Percentiles rank a stretch among this genome's conserved stretches.
Conservation (phyloP, 2,113 vertebrate species). For the Passer montanus region DNA sequence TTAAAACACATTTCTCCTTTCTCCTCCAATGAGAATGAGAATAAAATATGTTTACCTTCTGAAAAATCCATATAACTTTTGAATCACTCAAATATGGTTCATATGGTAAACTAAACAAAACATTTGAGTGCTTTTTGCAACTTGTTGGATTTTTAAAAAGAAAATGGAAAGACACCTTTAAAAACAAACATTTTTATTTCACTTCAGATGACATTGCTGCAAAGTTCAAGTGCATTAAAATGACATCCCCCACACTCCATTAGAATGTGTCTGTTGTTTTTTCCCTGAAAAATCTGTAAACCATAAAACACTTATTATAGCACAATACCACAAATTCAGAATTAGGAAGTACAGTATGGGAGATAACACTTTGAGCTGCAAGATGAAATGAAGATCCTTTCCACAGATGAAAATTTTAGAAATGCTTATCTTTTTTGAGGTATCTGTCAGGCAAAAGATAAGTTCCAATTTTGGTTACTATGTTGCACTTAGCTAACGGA, state of each 20-base stretch:
- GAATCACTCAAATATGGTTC: not conserved
- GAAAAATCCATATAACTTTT: not conserved
- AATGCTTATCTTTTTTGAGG: not conserved
- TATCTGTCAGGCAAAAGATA: not conserved
- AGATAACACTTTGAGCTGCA: not conserved
- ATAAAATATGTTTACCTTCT: not conserved
- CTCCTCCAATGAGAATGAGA: not conserved
- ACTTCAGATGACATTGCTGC: not conserved
- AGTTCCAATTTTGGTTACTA: conserved; percentile 19
- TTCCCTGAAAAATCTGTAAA: not conserved
- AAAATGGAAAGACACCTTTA: not conserved
- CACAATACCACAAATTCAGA: not conserved
- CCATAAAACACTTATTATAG: not conserved
- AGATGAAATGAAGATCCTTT: conserved; percentile 1
- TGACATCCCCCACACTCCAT: not conserved
- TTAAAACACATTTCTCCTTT: not conserved
- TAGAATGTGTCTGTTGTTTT: not conserved
- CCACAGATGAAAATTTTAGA: not conserved
- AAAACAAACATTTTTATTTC: not conserved
- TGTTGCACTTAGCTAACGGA: not conserved
- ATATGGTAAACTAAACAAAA: not conserved
- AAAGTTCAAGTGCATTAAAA: not conserved
- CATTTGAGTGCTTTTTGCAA: not conserved
- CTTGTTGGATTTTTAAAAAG: not conserved
- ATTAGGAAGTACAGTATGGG: not conserved